Conservation (phyloP, 2,797 vertebrate genomes). For the Glyptemys insculpta region DNA sequence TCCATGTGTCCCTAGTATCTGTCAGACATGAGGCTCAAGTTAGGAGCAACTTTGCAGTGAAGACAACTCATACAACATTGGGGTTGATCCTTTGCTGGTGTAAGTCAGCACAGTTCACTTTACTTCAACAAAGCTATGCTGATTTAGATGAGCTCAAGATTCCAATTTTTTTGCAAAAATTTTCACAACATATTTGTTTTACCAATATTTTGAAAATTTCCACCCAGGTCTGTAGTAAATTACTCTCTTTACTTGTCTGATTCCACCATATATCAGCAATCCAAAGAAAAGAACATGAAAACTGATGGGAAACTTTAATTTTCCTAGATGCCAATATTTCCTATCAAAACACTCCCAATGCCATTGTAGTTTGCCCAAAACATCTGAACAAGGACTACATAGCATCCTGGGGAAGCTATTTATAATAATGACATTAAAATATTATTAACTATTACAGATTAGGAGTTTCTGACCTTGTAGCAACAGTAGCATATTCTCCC, state of each 20-base stretch:
- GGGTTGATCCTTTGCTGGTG: fast-evolving
- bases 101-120: background rate
- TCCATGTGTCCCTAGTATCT: too few relatives aligned
- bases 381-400: background rate
- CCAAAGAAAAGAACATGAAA: background rate
- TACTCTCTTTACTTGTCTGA: background rate
- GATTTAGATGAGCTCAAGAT: background rate
- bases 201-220: background rate
- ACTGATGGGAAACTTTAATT: background rate
- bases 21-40: too few relatives aligned
- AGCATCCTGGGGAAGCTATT: background rate
- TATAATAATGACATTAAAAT: background rate
- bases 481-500: background rate
- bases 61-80: background rate
- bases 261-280: background rate
- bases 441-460: background rate
- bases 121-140: background rate
- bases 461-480: background rate
- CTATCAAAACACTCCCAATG: background rate
- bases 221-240: background rate
- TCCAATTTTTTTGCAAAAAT: background rate
- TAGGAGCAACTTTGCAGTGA: too few relatives aligned
- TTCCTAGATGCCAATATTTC: background rate
- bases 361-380: background rate
- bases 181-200: background rate